phyloP scores from a whole-genome alignment of 53 echinoderm and acorn worm genomes.

The Temnopleurus reevesii region DNA sequence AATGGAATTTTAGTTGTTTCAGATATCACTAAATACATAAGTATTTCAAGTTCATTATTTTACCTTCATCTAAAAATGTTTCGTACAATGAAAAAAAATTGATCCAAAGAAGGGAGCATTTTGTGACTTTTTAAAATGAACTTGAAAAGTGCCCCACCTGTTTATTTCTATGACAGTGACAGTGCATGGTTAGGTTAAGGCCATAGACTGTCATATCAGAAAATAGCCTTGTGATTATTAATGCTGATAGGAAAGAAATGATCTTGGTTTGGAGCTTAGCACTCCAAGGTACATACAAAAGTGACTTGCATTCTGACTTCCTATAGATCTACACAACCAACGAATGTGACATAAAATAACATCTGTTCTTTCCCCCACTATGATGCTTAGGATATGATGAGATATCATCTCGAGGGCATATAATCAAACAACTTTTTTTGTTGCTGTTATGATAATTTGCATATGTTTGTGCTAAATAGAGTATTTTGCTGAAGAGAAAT shows the following conservation, averaged over 20 bases:
- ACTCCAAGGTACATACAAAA: conserved; percentile 28
- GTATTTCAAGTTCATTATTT: background rate
- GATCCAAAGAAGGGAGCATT: background rate
- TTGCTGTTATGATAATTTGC: background rate
- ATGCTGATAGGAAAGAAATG: background rate
- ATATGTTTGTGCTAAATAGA: background rate
- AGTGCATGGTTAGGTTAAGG: conserved; percentile 52
- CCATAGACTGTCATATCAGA: background rate
- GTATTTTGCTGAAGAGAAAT: background rate
- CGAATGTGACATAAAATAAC: conserved; percentile 6
- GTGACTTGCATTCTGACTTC: conserved; percentile 47
- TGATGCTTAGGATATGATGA: background rate
- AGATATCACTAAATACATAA: no score
- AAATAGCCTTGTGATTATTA: background rate
- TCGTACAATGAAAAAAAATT: no score
- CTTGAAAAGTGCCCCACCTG: conserved; percentile 43
- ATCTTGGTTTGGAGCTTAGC: background rate
- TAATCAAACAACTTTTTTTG: background rate
- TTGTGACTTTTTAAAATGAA: background rate
- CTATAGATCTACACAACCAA: conserved; percentile 31
- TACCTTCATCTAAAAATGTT: no score
- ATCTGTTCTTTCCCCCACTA: conserved; percentile 41
- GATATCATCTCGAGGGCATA: background rate
- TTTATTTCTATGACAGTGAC: background rate
- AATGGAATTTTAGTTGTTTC: no score